A percentile compares a stretch with the other conserved stretches of the same genome.
These are phyloP conservation scores for Aphidius colemani DNA, from an alignment of 2,888 invertebrate genomes.

Conservation along the genomic window DNA sequence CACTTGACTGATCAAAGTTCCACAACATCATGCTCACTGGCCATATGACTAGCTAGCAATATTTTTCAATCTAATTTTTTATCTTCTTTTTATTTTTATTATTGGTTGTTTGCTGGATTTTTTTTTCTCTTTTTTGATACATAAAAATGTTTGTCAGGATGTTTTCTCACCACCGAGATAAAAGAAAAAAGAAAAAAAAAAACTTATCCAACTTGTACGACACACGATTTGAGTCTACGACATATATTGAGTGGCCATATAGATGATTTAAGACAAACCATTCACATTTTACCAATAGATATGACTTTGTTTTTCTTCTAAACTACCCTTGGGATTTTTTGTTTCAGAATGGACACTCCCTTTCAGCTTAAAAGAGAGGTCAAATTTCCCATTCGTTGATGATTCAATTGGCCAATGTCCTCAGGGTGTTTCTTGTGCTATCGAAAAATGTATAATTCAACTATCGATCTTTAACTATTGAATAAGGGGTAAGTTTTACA, in stretches of 20 bases:
- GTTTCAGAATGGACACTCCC: not conserved
- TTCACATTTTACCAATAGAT: constrained; percentile 9
- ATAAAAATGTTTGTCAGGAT: constrained; percentile 5
- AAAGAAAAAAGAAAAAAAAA: not conserved
- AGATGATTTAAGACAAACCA: constrained; percentile 14
- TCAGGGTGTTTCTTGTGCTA: constrained; percentile 1
- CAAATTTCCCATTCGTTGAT: constrained; percentile 30
- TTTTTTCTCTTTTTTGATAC: not conserved
- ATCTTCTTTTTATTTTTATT: not conserved
- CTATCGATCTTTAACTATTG: not conserved
- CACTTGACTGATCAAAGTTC: constrained; percentile 18
- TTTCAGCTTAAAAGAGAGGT: constrained; percentile 23
- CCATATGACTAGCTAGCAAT: no score
- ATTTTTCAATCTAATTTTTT: not conserved
- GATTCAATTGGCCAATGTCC: constrained; percentile 48
- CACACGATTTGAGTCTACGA: not conserved
- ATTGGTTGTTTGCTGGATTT: not conserved
- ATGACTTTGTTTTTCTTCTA: constrained; percentile 14
- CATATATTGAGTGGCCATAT: constrained; percentile 1
- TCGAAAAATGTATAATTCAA: not conserved
- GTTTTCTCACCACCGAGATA: not conserved
- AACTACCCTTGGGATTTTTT: constrained; percentile 16
- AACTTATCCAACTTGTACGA: not conserved
- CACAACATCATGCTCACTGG: not conserved
- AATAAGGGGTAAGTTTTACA: no score